Percentiles rank a stretch among this genome's conserved stretches.
These are phyloP conservation scores for Himantopus leucocephalus DNA, from an alignment of 2,113 vertebrate species.

Conservation along the genomic window DNA sequence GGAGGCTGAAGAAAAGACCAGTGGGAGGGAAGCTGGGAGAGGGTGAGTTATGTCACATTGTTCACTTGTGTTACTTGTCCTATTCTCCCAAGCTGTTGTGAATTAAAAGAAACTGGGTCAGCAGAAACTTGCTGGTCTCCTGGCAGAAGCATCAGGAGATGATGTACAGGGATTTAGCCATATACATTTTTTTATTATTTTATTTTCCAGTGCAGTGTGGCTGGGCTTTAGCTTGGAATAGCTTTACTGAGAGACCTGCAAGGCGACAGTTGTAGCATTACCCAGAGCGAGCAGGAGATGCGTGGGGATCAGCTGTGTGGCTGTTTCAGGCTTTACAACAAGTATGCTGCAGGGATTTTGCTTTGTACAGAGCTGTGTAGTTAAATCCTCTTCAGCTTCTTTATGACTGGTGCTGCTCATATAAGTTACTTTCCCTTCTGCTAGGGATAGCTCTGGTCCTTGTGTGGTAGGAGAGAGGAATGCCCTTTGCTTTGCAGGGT, in stretches of 20 bases:
- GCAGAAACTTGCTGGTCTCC: not conserved
- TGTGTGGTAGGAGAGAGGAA: not conserved
- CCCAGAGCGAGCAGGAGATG: not conserved
- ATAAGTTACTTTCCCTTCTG: not conserved
- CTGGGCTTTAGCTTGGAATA: not conserved
- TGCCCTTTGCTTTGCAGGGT: not conserved
- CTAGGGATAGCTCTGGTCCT: not conserved
- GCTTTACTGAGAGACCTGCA: not conserved
- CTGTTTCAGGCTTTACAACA: not conserved
- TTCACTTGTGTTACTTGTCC: not conserved
- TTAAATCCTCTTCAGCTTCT: constrained; percentile 12
- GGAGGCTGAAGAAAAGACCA: not conserved
- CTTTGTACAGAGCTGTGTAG: not conserved
- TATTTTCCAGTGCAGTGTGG: not conserved
- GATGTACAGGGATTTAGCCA: not conserved
- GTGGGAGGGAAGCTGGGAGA: not conserved
- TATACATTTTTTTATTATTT: not conserved
- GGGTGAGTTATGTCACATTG: not conserved
- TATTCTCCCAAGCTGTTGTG: not conserved
- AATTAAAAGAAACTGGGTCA: not conserved
- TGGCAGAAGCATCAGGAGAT: not conserved
- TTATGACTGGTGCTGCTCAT: not conserved
- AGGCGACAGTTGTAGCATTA: not conserved
- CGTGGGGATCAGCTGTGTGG: not conserved
- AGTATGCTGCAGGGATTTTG: not conserved